Conservation (phyloP, 2,113 vertebrate genomes). For the Notarius lentiginosus region DNA sequence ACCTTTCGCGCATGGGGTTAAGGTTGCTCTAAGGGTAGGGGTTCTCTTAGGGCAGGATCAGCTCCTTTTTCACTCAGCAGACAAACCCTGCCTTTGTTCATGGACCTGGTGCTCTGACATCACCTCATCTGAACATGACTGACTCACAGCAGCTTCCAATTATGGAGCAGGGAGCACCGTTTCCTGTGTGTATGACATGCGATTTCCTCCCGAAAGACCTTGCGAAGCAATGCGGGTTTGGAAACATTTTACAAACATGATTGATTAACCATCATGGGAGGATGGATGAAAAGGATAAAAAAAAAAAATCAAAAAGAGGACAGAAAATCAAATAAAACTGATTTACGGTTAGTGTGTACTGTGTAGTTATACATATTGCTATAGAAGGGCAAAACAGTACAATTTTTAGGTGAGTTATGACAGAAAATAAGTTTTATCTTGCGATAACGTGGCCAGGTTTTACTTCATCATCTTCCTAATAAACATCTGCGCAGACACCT, state of each 20-base stretch:
- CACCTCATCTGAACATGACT: conserved; percentile 46
- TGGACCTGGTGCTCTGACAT: conserved; percentile 53
- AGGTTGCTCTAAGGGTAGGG: conserved; percentile 35
- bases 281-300: background rate
- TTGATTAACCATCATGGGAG: conserved; percentile 3
- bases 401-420: background rate
- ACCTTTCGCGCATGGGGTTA: background rate
- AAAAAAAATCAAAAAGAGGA: background rate
- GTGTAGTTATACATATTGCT: background rate
- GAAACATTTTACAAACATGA: background rate
- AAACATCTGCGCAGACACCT: background rate
- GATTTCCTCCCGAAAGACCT: conserved; percentile 7
- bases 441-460: background rate
- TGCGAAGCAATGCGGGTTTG: conserved; percentile 1
- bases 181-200: conserved; percentile 43
- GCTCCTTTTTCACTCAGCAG: conserved; percentile 44
- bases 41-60: conserved; percentile 38
- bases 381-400: background rate
- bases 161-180: conserved; percentile 44
- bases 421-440: background rate
- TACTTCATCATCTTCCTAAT: background rate
- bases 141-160: conserved; percentile 57
- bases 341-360: background rate
- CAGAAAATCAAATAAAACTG: background rate
- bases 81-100: conserved; percentile 53